Evolutionary conservation across 2,888 invertebrate species (phyloP).

Genomic region (Dasypolia templi): DNA sequence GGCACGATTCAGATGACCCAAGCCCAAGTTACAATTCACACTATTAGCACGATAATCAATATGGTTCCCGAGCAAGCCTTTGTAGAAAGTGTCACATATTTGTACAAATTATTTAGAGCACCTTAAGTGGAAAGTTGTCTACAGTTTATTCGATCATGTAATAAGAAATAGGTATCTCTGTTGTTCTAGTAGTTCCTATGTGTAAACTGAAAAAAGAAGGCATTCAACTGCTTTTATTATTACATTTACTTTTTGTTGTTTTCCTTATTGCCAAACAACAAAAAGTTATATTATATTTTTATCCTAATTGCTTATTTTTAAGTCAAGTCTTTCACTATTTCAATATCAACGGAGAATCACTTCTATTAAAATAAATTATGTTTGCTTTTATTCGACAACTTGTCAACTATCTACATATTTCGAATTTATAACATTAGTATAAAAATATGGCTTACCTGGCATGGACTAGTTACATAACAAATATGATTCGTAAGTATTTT

Average conservation of each 20-base stretch:
- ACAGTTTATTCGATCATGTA: slow-evolving; percentile 47
- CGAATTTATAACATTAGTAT: neutral
- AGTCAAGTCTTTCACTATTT: neutral
- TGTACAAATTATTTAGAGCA: slow-evolving; percentile 78
- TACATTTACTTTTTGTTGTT: neutral
- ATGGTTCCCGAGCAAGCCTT: slow-evolving; percentile 73
- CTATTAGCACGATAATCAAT: slow-evolving; percentile 84
- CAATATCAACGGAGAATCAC: too few relatives aligned
- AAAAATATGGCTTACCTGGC: neutral
- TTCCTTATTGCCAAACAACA: neutral
- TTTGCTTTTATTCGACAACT: neutral
- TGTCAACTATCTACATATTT: neutral
- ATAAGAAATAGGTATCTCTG: slow-evolving; percentile 10
- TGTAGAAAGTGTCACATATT: slow-evolving; percentile 88
- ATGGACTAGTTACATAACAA: too few relatives aligned
- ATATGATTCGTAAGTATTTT: neutral
- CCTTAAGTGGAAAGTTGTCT: slow-evolving; percentile 68
- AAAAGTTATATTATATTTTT: too few relatives aligned
- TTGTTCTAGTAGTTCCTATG: slow-evolving; percentile 7
- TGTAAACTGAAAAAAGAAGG: neutral
- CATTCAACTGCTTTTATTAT: neutral
- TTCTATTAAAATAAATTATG: neutral
- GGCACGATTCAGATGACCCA: slow-evolving; percentile 83
- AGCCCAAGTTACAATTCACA: slow-evolving; percentile 83
- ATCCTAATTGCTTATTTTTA: neutral